phyloP scores from a whole-genome alignment of 2,113 vertebrate genomes.

The Colossoma macropomum region DNA sequence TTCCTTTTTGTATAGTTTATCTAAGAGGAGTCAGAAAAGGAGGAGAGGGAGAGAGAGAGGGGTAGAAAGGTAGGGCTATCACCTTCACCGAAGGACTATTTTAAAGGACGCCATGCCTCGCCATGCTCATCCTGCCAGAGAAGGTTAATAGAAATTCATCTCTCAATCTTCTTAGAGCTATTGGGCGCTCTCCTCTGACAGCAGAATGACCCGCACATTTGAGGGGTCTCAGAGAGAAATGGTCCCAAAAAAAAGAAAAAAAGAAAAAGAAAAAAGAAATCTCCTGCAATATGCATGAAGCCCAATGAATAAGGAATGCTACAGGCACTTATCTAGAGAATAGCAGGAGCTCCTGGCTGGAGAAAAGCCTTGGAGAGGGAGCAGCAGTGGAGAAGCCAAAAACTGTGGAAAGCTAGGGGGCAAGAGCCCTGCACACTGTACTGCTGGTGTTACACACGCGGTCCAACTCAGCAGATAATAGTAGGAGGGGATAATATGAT shows the following conservation, averaged over 20 bases:
- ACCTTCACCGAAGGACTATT: background rate
- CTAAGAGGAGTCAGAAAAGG: background rate
- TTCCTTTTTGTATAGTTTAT: too few relatives aligned
- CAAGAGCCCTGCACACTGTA: background rate
- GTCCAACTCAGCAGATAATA: background rate
- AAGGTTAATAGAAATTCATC: conserved; percentile 26
- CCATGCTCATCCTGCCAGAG: background rate
- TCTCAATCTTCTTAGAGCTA: background rate
- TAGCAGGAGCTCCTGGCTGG: background rate
- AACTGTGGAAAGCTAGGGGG: background rate
- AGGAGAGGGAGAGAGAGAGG: background rate
- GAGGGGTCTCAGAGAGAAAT: conserved; percentile 21
- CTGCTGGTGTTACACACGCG: background rate
- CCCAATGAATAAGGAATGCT: conserved; percentile 30
- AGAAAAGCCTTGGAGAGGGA: background rate
- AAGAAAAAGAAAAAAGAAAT: conserved; percentile 8
- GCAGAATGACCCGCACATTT: background rate
- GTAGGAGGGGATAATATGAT: background rate
- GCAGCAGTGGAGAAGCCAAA: background rate
- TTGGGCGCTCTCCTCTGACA: background rate
- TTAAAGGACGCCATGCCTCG: background rate
- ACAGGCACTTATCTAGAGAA: background rate
- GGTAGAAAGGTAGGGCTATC: background rate
- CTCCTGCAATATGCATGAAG: conserved; percentile 41
- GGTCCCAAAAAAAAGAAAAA: background rate